Conservation (phyloP, 2,888 invertebrate species). For the Desoria tigrina region DNA sequence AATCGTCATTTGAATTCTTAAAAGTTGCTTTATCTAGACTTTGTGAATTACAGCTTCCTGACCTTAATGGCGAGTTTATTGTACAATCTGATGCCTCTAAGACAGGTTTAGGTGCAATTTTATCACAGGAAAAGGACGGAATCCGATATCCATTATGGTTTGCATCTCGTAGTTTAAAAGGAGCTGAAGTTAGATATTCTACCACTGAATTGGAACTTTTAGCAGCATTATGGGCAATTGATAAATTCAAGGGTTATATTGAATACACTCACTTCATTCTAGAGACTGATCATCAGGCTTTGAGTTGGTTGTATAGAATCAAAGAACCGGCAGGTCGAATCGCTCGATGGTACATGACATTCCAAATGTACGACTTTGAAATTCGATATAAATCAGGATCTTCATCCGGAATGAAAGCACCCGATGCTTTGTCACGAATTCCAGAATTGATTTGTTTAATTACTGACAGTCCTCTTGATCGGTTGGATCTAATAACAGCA, state of each 20-base stretch:
- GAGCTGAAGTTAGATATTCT: conserved; percentile 11
- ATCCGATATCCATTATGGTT: conserved; percentile 18
- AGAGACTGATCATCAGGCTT: conserved; percentile 58
- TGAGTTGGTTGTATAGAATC: conserved; percentile 58
- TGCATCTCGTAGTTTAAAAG: conserved; percentile 1
- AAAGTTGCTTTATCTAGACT: conserved; percentile 29
- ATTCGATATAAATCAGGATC: conserved; percentile 57
- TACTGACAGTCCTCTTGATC: neutral
- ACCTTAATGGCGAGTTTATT: conserved; percentile 8
- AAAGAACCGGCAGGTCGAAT: conserved; percentile 58
- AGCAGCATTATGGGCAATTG: conserved; percentile 17
- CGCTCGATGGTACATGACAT: conserved; percentile 57
- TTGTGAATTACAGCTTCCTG: conserved; percentile 41
- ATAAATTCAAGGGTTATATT: conserved; percentile 56
- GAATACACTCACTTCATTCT: conserved; percentile 56
- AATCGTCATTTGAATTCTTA: conserved; percentile 25
- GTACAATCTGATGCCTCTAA: neutral
- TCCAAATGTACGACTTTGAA: conserved; percentile 56
- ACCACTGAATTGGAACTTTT: too few relatives aligned
- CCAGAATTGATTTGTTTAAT: neutral
- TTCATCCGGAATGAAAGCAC: conserved; percentile 55
- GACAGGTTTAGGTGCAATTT: conserved; percentile 4
- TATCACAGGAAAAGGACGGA: conserved; percentile 12
- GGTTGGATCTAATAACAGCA: conserved; percentile 6
- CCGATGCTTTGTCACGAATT: conserved; percentile 53